Conservation (phyloP, 2,113 vertebrate genomes). For the Tragelaphus imberbis region DNA sequence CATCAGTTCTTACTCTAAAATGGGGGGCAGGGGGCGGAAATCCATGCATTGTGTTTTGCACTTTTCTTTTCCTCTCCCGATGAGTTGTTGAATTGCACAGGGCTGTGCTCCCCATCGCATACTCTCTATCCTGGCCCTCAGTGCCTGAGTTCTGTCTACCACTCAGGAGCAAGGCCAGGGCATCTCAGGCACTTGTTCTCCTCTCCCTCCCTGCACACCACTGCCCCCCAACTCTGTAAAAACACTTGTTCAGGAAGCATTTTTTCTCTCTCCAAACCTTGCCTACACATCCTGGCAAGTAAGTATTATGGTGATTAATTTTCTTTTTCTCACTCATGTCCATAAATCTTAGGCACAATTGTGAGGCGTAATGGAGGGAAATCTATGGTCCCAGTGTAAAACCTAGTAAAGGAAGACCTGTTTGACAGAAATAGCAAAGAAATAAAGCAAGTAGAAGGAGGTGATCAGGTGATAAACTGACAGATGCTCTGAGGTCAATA, state of each 20-base stretch:
- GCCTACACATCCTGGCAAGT: not conserved
- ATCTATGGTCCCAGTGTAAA: not conserved
- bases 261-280: slow-evolving; percentile 1
- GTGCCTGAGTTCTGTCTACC: not conserved
- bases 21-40: not conserved
- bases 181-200: not conserved
- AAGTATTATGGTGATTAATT: not conserved
- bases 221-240: not conserved
- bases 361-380: not conserved
- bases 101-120: not conserved
- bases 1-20: not conserved
- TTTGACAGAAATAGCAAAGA: slow-evolving; percentile 53
- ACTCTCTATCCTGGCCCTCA: not conserved
- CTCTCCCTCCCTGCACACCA: not conserved
- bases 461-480: slow-evolving; percentile 37
- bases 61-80: not conserved
- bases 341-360: not conserved
- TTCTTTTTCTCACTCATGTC: not conserved
- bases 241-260: not conserved
- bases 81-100: not conserved
- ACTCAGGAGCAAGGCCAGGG: not conserved
- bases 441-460: slow-evolving; percentile 14
- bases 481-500: slow-evolving; percentile 27
- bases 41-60: not conserved
- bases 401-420: not conserved